Base-by-base conservation (phyloP, 2,797 vertebrate species). In the Gallinago stenura region DNA sequence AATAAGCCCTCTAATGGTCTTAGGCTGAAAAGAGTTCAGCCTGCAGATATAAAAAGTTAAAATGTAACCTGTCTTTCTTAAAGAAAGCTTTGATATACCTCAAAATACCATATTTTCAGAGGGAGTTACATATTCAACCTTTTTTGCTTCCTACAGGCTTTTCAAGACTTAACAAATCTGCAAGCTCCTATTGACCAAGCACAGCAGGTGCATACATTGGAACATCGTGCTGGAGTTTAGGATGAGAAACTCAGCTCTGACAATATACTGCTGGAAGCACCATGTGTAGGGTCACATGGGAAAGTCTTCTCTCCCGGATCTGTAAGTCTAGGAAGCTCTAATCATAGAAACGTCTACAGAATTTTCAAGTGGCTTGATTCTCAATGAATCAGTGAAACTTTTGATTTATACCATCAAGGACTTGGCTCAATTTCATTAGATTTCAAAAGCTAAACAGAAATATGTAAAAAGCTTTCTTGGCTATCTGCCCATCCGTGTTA, bases 1-100 rank as follows among this genome's bases (percentile, higher is more conserved):
- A 91, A 83, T 66, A 94, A 92, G 43, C 7, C 28, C 21, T 89
- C 72, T 43, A 81, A 87, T 43, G 56, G 20, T 76, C 46, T 72
- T 64, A 28, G n/a, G 39, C 28, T 83, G 54, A 88, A 80, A 64
- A 81, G 25, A 31, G 8, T 65, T 88, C 37, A 82, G 76, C 48
- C 54, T 51, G 41, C 45, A 91, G 85, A 88, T 11, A 60, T 15
- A 50, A 45, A 71, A 88, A 84, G 50, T 8, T 60, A 91, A 88
- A 70, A 24, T 1, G 7, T 25, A 80, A 87, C 76, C 70, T 83
- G 45, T 66, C 33, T 84, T 37, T 83, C 77, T 83, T 71, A 41
- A 92, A 83, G 46, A 68, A 89, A 88, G 53, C 45, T 88, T 95
- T 85, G 66, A 89, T 81, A 37, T 64, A 54, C 33, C 54, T 84